Percentiles rank a stretch among this genome's conserved stretches.
Conservation (phyloP, 2,888 invertebrate species). For the Bellardia bayeri region DNA sequence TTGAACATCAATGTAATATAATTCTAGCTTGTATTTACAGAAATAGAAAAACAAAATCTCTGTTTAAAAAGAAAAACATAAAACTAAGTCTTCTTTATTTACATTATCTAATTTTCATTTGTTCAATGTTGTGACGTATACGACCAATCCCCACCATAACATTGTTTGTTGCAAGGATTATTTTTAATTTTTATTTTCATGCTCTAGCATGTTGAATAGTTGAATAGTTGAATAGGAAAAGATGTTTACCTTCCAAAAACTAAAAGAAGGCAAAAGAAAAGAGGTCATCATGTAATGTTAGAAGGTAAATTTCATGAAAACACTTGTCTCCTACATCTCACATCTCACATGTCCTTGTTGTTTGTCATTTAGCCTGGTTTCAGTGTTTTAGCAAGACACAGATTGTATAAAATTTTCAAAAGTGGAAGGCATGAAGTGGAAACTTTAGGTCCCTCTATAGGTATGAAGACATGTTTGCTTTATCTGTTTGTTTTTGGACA, state of each 20-base stretch:
- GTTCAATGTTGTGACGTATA: conserved; percentile 38
- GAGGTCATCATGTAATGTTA: conserved; percentile 51
- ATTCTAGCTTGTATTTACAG: conserved; percentile 51
- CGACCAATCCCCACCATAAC: conserved; percentile 34
- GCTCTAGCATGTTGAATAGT: conserved; percentile 45
- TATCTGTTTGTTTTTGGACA: background rate
- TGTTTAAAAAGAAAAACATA: conserved; percentile 21
- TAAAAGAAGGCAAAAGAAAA: conserved; percentile 22
- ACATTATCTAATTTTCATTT: conserved; percentile 70
- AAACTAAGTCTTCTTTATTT: conserved; percentile 52
- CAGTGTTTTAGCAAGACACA: background rate
- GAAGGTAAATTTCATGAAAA: conserved; percentile 55
- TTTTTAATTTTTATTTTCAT: conserved; percentile 33
- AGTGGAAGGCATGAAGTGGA: conserved; percentile 58
- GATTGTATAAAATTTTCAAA: conserved; percentile 26
- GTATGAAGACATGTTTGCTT: background rate
- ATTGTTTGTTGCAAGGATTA: conserved; percentile 27
- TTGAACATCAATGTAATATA: conserved; percentile 59
- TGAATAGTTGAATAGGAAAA: conserved; percentile 43
- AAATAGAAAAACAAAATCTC: conserved; percentile 24
- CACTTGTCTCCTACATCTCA: conserved; percentile 55
- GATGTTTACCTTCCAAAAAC: conserved; percentile 39
- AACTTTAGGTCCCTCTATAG: background rate
- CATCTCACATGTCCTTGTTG: conserved; percentile 53
- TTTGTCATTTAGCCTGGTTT: conserved; percentile 4